Evolutionary conservation across 2,113 vertebrate species (phyloP), one percentile per base, ranked within the genome.

Genomic region (Hyaena hyaena): DNA sequence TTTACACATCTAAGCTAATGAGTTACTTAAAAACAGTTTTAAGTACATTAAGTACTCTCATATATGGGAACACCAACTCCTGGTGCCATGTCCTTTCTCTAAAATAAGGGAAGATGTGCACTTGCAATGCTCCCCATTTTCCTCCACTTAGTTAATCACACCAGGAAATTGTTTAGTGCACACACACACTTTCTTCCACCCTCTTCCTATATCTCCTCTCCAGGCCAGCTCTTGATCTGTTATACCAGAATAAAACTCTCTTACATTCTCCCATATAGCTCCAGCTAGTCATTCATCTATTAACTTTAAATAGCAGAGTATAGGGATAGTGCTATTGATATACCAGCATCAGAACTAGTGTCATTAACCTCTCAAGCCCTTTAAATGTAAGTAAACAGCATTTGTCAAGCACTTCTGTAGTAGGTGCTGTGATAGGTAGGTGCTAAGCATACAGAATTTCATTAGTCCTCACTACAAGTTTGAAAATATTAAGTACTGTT

Each of bases 11-110:
- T 76, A 50, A 95, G 23, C 39, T 90, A 76, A 90, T 35, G 9
- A 17, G 10, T 97, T 83, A 71, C 61, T 63, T 91, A 77, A 77
- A 39, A 96, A 63, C 23, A 28, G 3, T 55, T 86, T 95, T 82
- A 61, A 89, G 39, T 85, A 53, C 17, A 24, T 79, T 91, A 68
- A 65, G 39, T 7, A 76, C 35, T 10, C 19, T 84, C 0, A 53
- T 58, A 35, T 77, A 71, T 90, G 12, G 5, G 15, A 96, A 74
- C 33, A 80, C 19, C 84, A 39, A 31, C 69, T 73, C 4, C 16
- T 85, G 11, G 24, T 80, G 35, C 55, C 39, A 61, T 61, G 28
- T 19, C 35, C 28, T 80, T 50, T 80, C 50, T 89, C 73, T n/a
- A 85, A 45, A 43, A 50, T 65, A 53, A 71, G 12, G 53, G 53